Percentiles rank a stretch among this genome's conserved stretches.
These are phyloP conservation scores for Rapana venosa DNA, from an alignment of 2,888 invertebrate species.

Conservation along the genomic window DNA sequence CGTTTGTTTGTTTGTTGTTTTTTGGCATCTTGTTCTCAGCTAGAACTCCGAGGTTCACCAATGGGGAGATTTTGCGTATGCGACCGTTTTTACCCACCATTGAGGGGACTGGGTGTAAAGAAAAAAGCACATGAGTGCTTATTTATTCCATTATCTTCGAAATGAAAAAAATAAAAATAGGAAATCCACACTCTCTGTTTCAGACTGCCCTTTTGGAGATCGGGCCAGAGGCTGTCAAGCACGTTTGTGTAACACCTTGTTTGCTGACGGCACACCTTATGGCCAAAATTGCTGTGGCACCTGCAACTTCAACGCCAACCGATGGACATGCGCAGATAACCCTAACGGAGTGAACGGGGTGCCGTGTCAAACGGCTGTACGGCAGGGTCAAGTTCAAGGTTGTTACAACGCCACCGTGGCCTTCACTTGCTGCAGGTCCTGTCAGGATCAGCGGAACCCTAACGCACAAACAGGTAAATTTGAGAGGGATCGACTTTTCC, in stretches of 20 bases:
- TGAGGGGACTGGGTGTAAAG: no score
- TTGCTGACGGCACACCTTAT: conserved; percentile 25
- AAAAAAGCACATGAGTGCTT: no score
- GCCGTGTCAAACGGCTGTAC: background rate
- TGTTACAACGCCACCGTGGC: conserved; percentile 42
- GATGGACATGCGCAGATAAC: conserved; percentile 30
- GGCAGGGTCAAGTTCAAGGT: conserved; percentile 27
- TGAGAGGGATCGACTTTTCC: no score
- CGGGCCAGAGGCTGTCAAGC: background rate
- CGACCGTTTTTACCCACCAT: no score
- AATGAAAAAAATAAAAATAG: no score
- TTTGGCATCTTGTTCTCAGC: no score
- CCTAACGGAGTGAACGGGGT: conserved; percentile 23
- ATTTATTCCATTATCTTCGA: no score
- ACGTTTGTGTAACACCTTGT: background rate
- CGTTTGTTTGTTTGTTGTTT: no score
- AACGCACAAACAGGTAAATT: background rate
- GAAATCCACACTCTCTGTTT: background rate
- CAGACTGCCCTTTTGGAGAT: conserved; percentile 38
- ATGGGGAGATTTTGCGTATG: no score
- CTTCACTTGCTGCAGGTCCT: conserved; percentile 25
- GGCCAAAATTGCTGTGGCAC: conserved; percentile 34
- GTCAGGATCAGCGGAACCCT: conserved; percentile 19
- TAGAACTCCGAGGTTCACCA: no score
- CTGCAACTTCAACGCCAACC: conserved; percentile 26